These are phyloP conservation scores for Scophthalmus maximus DNA, from an alignment of 2,113 vertebrate species.

Conservation along the genomic window DNA sequence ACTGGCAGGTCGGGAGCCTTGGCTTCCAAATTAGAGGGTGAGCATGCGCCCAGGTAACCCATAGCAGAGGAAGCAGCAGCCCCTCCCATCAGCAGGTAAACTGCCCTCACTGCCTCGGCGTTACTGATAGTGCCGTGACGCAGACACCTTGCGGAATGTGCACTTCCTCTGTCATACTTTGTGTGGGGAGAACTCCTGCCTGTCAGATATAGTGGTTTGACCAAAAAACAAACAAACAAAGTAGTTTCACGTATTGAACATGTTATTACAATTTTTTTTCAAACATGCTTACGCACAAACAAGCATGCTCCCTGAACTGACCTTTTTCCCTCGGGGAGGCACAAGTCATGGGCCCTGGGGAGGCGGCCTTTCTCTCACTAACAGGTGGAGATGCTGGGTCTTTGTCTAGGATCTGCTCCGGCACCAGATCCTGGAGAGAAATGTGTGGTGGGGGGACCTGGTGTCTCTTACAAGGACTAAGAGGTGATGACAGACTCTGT, in stretches of 20 bases:
- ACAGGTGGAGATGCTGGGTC: slow-evolving; percentile 64
- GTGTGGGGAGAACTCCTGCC: slow-evolving; percentile 58
- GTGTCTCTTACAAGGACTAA: slow-evolving; percentile 67
- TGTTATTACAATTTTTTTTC: neutral
- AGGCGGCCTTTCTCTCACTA: slow-evolving; percentile 46
- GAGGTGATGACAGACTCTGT: slow-evolving; percentile 71
- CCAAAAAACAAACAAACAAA: neutral
- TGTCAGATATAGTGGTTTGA: slow-evolving; percentile 24
- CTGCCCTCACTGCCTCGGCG: slow-evolving; percentile 75
- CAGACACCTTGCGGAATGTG: slow-evolving; percentile 73
- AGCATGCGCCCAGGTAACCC: slow-evolving; percentile 81
- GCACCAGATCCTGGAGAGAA: slow-evolving; percentile 67
- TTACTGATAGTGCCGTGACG: slow-evolving; percentile 82
- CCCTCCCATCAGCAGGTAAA: slow-evolving; percentile 86
- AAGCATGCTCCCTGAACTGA: slow-evolving; percentile 7
- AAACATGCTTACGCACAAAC: neutral
- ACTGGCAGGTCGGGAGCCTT: slow-evolving; percentile 70
- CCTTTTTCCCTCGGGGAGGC: slow-evolving; percentile 55
- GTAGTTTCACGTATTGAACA: neutral
- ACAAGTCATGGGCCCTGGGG: slow-evolving; percentile 41
- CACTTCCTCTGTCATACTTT: slow-evolving; percentile 47
- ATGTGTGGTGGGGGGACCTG: slow-evolving; percentile 60
- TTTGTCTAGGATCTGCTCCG: slow-evolving; percentile 73
- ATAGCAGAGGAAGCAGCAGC: slow-evolving; percentile 84
- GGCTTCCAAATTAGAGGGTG: slow-evolving; percentile 65